Conservation (phyloP, 1,140 invertebrate genomes). For the Acyrthosiphon pisum region DNA sequence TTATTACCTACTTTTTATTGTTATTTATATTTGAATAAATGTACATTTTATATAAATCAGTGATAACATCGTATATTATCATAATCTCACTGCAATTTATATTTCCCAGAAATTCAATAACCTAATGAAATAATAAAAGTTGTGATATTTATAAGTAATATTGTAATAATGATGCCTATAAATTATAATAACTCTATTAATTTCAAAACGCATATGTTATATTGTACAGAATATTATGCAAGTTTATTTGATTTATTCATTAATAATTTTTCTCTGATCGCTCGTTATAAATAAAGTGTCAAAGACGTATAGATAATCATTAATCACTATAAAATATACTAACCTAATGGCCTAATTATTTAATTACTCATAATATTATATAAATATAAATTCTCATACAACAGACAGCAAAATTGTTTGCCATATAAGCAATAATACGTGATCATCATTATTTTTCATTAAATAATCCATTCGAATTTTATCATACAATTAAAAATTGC, state of each 20-base stretch:
- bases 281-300: neutral
- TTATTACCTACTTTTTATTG: neutral
- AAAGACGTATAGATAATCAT: neutral
- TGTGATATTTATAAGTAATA: neutral
- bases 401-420: too few species aligned
- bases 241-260: neutral
- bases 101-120: neutral
- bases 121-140: neutral
- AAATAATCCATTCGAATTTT: too few species aligned
- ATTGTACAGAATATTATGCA: neutral
- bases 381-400: neutral
- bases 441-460: too few species aligned
- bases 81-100: neutral
- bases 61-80: neutral
- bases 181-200: neutral
- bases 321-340: neutral
- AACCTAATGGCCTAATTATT: neutral
- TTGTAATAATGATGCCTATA: neutral
- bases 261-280: neutral
- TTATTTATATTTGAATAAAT: slow-evolving; percentile 16
- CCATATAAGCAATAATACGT: too few species aligned
- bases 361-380: neutral
- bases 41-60: neutral
- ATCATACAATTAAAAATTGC: too few species aligned
- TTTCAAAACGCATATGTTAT: neutral